Evolutionary conservation across 2,888 invertebrate genomes (phyloP).

Genomic region (Portevinia maculata): DNA sequence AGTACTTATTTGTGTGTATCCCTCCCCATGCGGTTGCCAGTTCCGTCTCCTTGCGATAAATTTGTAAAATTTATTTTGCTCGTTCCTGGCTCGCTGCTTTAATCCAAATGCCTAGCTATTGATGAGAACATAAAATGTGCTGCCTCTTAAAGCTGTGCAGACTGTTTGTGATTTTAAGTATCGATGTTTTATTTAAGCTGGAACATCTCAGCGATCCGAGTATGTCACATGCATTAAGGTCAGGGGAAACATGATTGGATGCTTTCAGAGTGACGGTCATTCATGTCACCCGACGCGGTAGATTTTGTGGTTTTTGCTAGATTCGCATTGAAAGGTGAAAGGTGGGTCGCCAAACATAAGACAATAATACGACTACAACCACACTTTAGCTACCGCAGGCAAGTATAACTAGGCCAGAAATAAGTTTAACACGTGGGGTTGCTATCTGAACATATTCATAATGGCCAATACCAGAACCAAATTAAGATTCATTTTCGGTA

Average conservation of each 20-base stretch:
- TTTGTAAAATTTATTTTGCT: slow-evolving; percentile 57
- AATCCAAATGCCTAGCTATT: slow-evolving; percentile 52
- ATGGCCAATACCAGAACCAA: slow-evolving; percentile 15
- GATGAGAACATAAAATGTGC: slow-evolving; percentile 38
- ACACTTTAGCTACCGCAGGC: slow-evolving; percentile 19
- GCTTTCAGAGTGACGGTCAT: background rate
- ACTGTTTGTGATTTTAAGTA: slow-evolving; percentile 6
- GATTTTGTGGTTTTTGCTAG: slow-evolving; percentile 23
- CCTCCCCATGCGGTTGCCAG: slow-evolving; percentile 31
- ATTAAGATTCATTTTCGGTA: slow-evolving; percentile 36
- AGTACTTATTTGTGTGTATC: slow-evolving; percentile 9
- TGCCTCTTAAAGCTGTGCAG: slow-evolving; percentile 30
- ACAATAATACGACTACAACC: background rate
- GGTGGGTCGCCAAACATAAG: slow-evolving; percentile 22
- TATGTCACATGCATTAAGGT: slow-evolving; percentile 59
- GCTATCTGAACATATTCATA: slow-evolving; percentile 8
- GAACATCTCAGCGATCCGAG: slow-evolving; percentile 3
- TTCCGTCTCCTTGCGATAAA: slow-evolving; percentile 39
- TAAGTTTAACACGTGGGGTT: slow-evolving; percentile 41
- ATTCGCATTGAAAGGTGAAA: slow-evolving; percentile 34
- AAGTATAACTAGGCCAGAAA: slow-evolving; percentile 43
- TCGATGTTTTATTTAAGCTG: slow-evolving; percentile 7
- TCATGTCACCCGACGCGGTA: slow-evolving; percentile 33
- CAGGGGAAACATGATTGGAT: slow-evolving; percentile 46
- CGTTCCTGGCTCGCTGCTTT: slow-evolving; percentile 62